Percentiles rank a stretch among this genome's conserved stretches.
Conservation (phyloP, 2,797 vertebrate species). For the Aldrovandia affinis region DNA sequence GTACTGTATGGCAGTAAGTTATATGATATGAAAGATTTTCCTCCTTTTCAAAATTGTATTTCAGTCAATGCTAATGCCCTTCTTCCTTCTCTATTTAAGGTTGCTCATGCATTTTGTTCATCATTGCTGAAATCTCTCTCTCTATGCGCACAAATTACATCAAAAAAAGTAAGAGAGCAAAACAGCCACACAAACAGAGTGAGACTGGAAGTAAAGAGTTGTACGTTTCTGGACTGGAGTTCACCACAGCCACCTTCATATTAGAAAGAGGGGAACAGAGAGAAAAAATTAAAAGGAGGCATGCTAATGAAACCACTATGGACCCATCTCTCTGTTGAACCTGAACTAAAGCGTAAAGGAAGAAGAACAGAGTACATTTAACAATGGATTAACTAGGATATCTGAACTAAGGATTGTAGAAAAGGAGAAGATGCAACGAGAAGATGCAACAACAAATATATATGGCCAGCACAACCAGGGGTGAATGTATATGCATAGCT, state of each 20-base stretch:
- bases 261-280: conserved; percentile 13
- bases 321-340: background rate
- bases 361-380: background rate
- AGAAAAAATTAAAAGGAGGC: background rate
- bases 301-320: background rate
- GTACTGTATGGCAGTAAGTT: background rate
- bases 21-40: no score
- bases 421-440: background rate
- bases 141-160: background rate
- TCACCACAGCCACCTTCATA: conserved; percentile 22
- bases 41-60: no score
- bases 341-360: background rate
- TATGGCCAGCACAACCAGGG: background rate
- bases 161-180: conserved; percentile 8
- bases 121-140: conserved; percentile 26
- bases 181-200: conserved; percentile 14
- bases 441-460: background rate
- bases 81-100: conserved; percentile 7
- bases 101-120: background rate
- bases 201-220: conserved; percentile 43
- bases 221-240: conserved; percentile 45
- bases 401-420: background rate
- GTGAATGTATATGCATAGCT: no score
- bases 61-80: background rate
- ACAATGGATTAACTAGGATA: background rate